Conservation (phyloP, 2,113 vertebrate species). For the Heterotilapia buettikoferi region DNA sequence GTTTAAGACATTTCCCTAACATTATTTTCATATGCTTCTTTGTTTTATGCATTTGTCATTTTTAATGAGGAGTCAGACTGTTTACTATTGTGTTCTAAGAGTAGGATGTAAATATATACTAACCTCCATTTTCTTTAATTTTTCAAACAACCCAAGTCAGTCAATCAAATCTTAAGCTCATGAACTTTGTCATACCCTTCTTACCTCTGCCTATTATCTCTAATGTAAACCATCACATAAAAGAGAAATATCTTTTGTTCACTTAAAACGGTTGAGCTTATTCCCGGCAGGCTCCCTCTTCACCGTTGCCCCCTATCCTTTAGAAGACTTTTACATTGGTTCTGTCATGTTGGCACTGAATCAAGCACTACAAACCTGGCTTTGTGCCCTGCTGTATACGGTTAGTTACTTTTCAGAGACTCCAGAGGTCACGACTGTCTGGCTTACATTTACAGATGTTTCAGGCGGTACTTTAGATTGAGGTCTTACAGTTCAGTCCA, state of each 20-base stretch:
- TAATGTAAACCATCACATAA: background rate
- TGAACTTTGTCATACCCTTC: background rate
- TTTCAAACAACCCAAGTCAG: background rate
- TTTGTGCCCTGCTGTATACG: background rate
- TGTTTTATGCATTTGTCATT: background rate
- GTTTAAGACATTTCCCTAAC: background rate
- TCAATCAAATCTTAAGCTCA: background rate
- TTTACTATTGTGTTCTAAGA: background rate
- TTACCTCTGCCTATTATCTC: background rate
- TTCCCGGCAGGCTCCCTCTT: background rate
- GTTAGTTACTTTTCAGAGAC: conserved; percentile 1
- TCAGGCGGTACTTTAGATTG: background rate
- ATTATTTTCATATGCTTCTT: background rate
- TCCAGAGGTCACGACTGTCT: conserved; percentile 1
- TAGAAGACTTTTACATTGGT: conserved; percentile 3
- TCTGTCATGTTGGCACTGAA: conserved; percentile 7
- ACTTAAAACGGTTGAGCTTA: background rate
- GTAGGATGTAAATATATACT: background rate
- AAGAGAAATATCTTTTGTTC: background rate
- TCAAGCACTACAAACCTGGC: conserved; percentile 13
- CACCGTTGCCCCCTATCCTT: background rate
- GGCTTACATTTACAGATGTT: background rate
- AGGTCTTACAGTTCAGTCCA: background rate
- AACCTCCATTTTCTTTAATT: background rate
- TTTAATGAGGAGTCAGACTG: background rate